Evolutionary conservation across 2,113 vertebrate species (phyloP).

Genomic region (Acinonyx jubatus): DNA sequence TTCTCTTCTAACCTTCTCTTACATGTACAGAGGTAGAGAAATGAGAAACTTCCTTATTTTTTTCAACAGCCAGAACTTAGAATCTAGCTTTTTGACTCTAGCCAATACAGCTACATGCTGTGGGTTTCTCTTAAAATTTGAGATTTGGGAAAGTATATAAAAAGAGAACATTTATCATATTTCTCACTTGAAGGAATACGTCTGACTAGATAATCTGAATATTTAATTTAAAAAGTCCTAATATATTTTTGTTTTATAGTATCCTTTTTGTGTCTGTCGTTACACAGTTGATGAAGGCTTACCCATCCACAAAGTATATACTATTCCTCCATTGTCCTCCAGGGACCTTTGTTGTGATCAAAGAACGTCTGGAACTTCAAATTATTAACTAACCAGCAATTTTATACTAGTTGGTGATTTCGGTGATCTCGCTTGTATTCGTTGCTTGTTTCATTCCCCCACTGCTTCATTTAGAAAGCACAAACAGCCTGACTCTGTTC

Average conservation of each 20-base stretch:
- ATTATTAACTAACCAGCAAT: not conserved
- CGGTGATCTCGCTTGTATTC: not conserved
- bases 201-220: not conserved
- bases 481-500: not conserved
- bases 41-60: not conserved
- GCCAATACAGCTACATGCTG: not conserved
- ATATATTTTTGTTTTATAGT: not conserved
- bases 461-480: not conserved
- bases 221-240: slow-evolving; percentile 16
- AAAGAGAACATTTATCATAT: not conserved
- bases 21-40: not conserved
- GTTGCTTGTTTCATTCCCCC: not conserved
- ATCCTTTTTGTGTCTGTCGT: not conserved
- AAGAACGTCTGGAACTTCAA: not conserved
- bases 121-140: not conserved
- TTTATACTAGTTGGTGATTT: not conserved
- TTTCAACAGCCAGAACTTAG: not conserved
- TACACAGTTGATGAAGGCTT: not conserved
- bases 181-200: not conserved
- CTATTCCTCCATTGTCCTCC: not conserved
- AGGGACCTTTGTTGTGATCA: not conserved
- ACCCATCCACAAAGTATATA: not conserved
- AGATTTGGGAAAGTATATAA: not conserved
- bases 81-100: not conserved
- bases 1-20: slow-evolving; percentile 7